Percentiles rank a stretch among this genome's conserved stretches.
These are phyloP conservation scores for Callithrix jacchus DNA, from an alignment of 2,113 vertebrate genomes.

Conservation along the genomic window DNA sequence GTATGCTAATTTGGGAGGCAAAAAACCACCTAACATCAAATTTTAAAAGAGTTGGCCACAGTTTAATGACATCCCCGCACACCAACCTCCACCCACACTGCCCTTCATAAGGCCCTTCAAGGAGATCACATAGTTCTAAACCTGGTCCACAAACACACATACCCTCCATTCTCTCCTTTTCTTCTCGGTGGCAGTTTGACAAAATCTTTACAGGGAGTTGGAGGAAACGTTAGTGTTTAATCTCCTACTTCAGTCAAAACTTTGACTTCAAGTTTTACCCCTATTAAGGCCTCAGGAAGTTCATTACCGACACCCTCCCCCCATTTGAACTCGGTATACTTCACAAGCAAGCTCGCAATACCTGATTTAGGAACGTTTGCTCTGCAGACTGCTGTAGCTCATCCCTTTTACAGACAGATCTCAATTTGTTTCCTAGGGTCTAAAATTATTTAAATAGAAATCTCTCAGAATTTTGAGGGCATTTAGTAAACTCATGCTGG, in stretches of 20 bases:
- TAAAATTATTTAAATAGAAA: conserved; percentile 2
- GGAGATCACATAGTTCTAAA: not conserved
- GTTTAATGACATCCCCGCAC: not conserved
- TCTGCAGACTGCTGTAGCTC: not conserved
- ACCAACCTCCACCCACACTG: not conserved
- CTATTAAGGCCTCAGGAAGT: not conserved
- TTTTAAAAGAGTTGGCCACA: not conserved
- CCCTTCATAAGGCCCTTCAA: not conserved
- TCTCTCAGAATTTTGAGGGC: not conserved
- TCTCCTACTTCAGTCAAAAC: not conserved
- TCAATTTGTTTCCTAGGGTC: not conserved
- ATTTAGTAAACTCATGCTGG: not conserved
- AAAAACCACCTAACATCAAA: not conserved
- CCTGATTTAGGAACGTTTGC: not conserved
- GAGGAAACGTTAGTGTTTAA: not conserved
- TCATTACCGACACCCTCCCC: not conserved
- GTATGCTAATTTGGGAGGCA: not conserved
- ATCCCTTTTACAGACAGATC: not conserved
- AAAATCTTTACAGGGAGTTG: not conserved
- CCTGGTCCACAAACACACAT: not conserved
- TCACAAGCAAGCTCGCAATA: not conserved
- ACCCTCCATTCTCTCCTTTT: not conserved
- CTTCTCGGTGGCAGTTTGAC: not conserved
- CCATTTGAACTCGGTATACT: not conserved
- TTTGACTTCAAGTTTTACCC: not conserved